Conservation (phyloP, 2,797 vertebrate species). For the Parambassis ranga region DNA sequence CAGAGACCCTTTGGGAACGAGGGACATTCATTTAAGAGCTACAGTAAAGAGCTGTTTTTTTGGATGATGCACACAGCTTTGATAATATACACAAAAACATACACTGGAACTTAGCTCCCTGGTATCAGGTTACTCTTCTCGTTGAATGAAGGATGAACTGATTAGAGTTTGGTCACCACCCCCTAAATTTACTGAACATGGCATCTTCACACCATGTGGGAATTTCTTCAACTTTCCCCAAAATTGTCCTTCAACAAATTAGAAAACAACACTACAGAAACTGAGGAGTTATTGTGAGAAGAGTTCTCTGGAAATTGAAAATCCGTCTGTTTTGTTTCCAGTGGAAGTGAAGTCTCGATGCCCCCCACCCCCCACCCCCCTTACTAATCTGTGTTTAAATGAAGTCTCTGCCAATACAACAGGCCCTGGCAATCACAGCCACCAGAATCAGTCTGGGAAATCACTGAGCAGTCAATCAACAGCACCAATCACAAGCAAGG, state of each 20-base stretch:
- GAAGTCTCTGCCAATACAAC: slow-evolving; percentile 23
- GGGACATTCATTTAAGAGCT: background rate
- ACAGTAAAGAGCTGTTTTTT: background rate
- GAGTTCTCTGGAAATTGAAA: background rate
- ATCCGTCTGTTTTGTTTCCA: slow-evolving; percentile 20
- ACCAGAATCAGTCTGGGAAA: slow-evolving; percentile 44
- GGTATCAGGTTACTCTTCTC: too few species aligned
- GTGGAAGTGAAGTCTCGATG: slow-evolving; percentile 3
- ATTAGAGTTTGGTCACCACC: too few species aligned
- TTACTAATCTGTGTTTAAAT: slow-evolving; percentile 34
- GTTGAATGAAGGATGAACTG: too few species aligned
- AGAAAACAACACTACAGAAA: background rate
- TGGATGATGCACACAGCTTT: background rate
- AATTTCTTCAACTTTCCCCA: too few species aligned
- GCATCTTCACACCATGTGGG: too few species aligned
- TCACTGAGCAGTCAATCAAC: slow-evolving; percentile 56
- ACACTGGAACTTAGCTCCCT: too few species aligned
- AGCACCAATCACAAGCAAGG: slow-evolving; percentile 36
- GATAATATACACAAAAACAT: too few species aligned
- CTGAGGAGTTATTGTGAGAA: background rate
- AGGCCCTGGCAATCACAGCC: slow-evolving; percentile 27
- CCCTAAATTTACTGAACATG: too few species aligned
- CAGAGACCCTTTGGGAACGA: background rate
- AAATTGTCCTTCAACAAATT: too few species aligned
- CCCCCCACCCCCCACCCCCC: too few species aligned